Percentiles rank a stretch among this genome's conserved stretches.
These are phyloP conservation scores for Collichthys lucidus DNA, from an alignment of 2,113 vertebrate species.

Conservation along the genomic window DNA sequence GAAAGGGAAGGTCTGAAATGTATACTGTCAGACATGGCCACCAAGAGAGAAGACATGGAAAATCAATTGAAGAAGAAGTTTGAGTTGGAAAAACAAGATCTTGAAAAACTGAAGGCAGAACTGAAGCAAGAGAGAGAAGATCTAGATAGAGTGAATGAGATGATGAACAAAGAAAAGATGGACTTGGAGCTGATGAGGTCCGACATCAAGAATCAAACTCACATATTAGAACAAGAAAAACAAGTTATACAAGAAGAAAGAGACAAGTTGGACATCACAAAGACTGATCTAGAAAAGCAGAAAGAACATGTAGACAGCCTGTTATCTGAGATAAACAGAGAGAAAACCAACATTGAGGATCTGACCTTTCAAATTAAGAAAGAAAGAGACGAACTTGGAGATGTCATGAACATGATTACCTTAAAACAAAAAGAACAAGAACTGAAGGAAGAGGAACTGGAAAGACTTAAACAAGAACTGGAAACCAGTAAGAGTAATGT, in stretches of 20 bases:
- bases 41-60: too few species aligned
- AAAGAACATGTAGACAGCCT: neutral
- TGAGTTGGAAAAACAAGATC: too few species aligned
- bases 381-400: neutral
- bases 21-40: too few species aligned
- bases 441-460: constrained; percentile 8
- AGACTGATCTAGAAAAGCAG: neutral
- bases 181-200: constrained; percentile 6
- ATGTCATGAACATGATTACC: neutral
- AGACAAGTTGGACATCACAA: neutral
- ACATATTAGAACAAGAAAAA: neutral
- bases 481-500: neutral
- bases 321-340: neutral
- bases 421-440: constrained; percentile 13
- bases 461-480: neutral
- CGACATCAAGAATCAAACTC: constrained; percentile 19
- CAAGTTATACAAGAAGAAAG: neutral
- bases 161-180: constrained; percentile 2
- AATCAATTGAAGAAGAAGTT: too few species aligned
- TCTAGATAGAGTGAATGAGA: too few species aligned
- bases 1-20: too few species aligned
- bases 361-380: neutral
- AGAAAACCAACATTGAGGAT: neutral
- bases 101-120: neutral
- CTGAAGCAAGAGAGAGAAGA: neutral